These are phyloP conservation scores for Amphimallon solstitiale DNA, from an alignment of 2,888 invertebrate species.

Conservation along the genomic window DNA sequence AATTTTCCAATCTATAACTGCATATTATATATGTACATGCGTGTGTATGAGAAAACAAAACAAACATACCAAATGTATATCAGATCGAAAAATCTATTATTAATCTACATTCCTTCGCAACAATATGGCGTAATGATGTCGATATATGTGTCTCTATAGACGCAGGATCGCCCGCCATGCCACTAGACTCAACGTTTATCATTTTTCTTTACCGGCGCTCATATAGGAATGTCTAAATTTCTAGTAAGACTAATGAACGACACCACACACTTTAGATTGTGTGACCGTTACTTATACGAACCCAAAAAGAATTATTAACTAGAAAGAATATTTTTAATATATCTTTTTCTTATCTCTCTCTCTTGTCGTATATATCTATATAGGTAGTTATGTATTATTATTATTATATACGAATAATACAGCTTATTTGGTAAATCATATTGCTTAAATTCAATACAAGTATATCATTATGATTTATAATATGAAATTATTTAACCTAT, in stretches of 20 bases:
- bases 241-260: conserved; percentile 25
- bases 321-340: conserved; percentile 18
- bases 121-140: conserved; percentile 33
- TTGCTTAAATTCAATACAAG: background rate
- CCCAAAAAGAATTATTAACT: background rate
- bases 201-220: conserved; percentile 26
- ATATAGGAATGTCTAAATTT: conserved; percentile 27
- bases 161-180: conserved; percentile 15
- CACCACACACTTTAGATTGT: conserved; percentile 8
- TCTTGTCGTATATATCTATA: background rate
- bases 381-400: background rate
- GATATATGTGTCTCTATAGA: conserved; percentile 19
- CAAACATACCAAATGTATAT: conserved; percentile 22
- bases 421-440: background rate
- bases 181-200: conserved; percentile 14
- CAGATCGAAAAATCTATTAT: conserved; percentile 27
- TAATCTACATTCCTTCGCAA: conserved; percentile 32
- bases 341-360: conserved; percentile 18
- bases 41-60: background rate
- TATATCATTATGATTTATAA: background rate
- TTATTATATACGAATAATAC: background rate
- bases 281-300: conserved; percentile 10
- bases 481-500: too few relatives aligned
- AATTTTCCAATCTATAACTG: background rate
- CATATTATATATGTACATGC: background rate